Evolutionary conservation across 2,113 vertebrate species (phyloP).

Genomic region (Steatornis caripensis): DNA sequence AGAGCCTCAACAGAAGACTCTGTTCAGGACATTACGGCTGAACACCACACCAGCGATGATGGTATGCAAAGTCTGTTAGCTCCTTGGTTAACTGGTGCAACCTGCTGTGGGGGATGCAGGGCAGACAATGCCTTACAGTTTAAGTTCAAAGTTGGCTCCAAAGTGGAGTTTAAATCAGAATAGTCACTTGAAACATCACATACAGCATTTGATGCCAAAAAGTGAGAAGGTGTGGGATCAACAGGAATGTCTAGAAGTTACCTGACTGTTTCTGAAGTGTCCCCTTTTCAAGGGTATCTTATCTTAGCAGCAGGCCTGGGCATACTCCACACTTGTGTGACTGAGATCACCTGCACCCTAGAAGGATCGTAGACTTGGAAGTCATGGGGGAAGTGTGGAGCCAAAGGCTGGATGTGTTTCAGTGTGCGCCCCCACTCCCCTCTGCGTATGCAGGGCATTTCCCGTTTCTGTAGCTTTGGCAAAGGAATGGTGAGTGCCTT

Average conservation of each 20-base stretch:
- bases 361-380: neutral
- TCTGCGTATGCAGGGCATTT: neutral
- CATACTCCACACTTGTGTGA: neutral
- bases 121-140: neutral
- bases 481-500: neutral
- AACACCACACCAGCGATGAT: slow-evolving; percentile 90
- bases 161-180: neutral
- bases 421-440: neutral
- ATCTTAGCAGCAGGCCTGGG: neutral
- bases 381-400: neutral
- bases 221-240: fast-evolving
- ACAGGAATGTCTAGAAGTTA: neutral
- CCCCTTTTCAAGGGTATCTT: neutral
- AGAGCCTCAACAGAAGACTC: slow-evolving; percentile 87
- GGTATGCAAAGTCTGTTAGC: slow-evolving; percentile 66
- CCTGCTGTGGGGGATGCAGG: neutral
- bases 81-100: neutral
- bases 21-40: slow-evolving; percentile 79
- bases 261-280: neutral
- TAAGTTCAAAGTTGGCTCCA: neutral
- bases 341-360: neutral
- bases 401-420: neutral
- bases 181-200: fast-evolving
- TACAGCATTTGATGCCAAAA: neutral
- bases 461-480: neutral